These are phyloP conservation scores for Saturnia japonica DNA, from an alignment of 2,888 invertebrate genomes.

Conservation along the genomic window DNA sequence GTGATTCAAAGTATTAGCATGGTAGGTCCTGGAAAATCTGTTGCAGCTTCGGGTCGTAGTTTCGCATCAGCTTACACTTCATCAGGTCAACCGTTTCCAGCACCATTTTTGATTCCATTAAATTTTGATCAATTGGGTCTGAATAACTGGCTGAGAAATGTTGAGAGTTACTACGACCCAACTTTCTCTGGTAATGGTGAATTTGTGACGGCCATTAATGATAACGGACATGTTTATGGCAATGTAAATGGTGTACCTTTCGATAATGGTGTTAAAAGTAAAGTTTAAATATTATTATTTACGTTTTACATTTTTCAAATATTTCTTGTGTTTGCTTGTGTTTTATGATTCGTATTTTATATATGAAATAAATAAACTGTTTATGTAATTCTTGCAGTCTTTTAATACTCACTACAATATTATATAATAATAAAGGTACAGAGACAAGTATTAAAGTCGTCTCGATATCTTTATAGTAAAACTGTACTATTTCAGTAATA, in stretches of 20 bases:
- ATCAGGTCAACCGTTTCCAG: slow-evolving; percentile 44
- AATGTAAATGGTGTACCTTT: slow-evolving; percentile 51
- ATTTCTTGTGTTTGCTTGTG: slow-evolving; percentile 13
- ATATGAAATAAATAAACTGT: slow-evolving; percentile 16
- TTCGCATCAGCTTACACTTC: slow-evolving; percentile 47
- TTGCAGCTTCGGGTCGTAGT: slow-evolving; percentile 48
- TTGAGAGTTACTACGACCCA: slow-evolving; percentile 52
- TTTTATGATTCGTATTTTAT: slow-evolving; percentile 1
- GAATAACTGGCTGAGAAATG: slow-evolving; percentile 51
- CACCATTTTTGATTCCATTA: slow-evolving; percentile 52
- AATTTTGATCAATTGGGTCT: slow-evolving; percentile 46
- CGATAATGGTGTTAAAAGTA: slow-evolving; percentile 43
- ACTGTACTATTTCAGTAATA: slow-evolving; percentile 46
- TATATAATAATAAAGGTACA: slow-evolving; percentile 44
- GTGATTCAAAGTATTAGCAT: slow-evolving; percentile 46
- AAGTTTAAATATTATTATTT: slow-evolving; percentile 9
- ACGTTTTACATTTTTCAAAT: not conserved
- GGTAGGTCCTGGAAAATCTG: slow-evolving; percentile 45
- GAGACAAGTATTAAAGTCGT: slow-evolving; percentile 68
- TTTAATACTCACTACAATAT: slow-evolving; percentile 44
- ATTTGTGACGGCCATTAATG: slow-evolving; percentile 52
- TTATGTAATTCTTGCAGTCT: slow-evolving; percentile 32
- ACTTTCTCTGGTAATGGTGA: slow-evolving; percentile 43
- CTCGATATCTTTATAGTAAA: slow-evolving; percentile 47
- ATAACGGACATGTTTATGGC: slow-evolving; percentile 59